A percentile compares a stretch with the other conserved stretches of the same genome.
phyloP scores from a whole-genome alignment of 2,888 invertebrate genomes.

The Acanthoscelides obtectus region DNA sequence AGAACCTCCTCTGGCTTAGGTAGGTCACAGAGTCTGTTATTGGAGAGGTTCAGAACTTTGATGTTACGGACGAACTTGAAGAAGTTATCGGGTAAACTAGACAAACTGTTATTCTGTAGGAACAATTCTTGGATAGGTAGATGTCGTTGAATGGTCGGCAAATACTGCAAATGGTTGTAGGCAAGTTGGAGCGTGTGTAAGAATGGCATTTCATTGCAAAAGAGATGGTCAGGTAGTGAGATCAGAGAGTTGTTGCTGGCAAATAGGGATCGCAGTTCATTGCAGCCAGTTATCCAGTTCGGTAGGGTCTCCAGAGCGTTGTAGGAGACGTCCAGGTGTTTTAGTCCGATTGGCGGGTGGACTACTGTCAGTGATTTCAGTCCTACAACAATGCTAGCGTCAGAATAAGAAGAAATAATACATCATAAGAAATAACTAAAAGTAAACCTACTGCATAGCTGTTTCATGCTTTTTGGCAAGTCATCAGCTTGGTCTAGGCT shows the following conservation, averaged over 20 bases:
- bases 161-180: slow-evolving; percentile 69
- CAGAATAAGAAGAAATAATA: too few relatives aligned
- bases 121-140: slow-evolving; percentile 67
- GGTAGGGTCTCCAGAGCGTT: slow-evolving; percentile 70
- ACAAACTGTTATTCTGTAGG: slow-evolving; percentile 73
- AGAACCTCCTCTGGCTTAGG: slow-evolving; percentile 56
- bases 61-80: slow-evolving; percentile 63
- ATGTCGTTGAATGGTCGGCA: slow-evolving; percentile 66
- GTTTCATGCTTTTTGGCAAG: too few relatives aligned
- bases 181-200: slow-evolving; percentile 70
- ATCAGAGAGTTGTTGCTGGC: slow-evolving; percentile 71
- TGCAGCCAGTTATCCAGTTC: slow-evolving; percentile 72
- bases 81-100: slow-evolving; percentile 70
- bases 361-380: slow-evolving; percentile 65
- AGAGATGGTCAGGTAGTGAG: slow-evolving; percentile 66
- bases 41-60: slow-evolving; percentile 70
- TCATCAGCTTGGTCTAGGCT: too few relatives aligned
- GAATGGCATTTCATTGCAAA: slow-evolving; percentile 68
- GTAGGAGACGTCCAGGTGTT: slow-evolving; percentile 74
- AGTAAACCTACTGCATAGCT: too few relatives aligned
- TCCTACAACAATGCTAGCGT: too few relatives aligned
- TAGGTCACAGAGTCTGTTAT: slow-evolving; percentile 68
- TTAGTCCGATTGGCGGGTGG: slow-evolving; percentile 66
- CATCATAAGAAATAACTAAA: too few relatives aligned
- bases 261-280: slow-evolving; percentile 65